Percentiles rank a stretch among this genome's conserved stretches.
These are phyloP conservation scores for Sebastes elongatus DNA, from an alignment of 2,797 vertebrate genomes.

Conservation along the genomic window DNA sequence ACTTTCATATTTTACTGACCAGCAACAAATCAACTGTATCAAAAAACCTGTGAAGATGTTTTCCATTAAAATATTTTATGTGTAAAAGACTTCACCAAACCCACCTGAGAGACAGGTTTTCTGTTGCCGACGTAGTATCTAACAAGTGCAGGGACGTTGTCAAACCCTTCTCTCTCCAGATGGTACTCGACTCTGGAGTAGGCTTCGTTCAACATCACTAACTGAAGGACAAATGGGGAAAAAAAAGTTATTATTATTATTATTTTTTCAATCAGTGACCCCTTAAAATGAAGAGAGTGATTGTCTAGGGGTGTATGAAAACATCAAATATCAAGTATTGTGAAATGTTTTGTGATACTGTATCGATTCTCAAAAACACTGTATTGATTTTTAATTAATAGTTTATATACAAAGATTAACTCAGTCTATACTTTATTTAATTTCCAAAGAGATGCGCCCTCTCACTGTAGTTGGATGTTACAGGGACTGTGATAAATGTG, in stretches of 20 bases:
- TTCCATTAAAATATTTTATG: background rate
- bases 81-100: background rate
- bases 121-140: constrained; percentile 95
- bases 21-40: background rate
- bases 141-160: constrained; percentile 92
- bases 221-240: constrained; percentile 23
- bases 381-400: too few species aligned
- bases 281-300: too few species aligned
- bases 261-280: too few species aligned
- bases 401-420: too few species aligned
- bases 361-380: too few species aligned
- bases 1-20: background rate
- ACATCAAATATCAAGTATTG: too few species aligned
- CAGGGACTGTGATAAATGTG: too few species aligned
- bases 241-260: background rate
- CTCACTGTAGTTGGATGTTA: too few species aligned
- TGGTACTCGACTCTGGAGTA: constrained; percentile 93
- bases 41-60: background rate
- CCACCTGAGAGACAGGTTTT: constrained; percentile 88
- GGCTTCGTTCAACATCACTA: constrained; percentile 90
- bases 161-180: constrained; percentile 92
- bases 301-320: too few species aligned
- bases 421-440: too few species aligned
- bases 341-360: too few species aligned
- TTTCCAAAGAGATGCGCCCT: too few species aligned